A percentile compares a stretch with the other conserved stretches of the same genome.
Evolutionary conservation across 2,888 invertebrate genomes (phyloP).

Genomic region (Xanthostigma xanthostigma): DNA sequence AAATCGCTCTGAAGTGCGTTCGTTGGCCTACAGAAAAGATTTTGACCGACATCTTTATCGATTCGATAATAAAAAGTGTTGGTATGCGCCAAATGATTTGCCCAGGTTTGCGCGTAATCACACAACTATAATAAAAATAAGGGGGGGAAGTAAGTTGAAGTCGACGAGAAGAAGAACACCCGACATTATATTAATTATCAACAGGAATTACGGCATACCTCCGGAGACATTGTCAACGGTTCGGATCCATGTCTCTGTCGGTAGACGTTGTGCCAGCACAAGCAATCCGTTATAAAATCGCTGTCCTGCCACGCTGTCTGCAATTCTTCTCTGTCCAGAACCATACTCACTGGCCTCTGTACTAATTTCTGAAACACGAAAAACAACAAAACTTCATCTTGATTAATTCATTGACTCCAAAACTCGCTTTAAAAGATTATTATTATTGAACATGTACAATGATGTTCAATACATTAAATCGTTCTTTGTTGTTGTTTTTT

Average conservation of each 20-base stretch:
- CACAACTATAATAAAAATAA: conserved; percentile 42
- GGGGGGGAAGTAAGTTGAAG: not conserved
- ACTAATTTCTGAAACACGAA: conserved; percentile 40
- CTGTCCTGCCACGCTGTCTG: conserved; percentile 66
- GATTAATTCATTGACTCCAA: not conserved
- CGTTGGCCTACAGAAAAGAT: conserved; percentile 59
- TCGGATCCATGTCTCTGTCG: conserved; percentile 60
- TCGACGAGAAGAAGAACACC: too few relatives aligned
- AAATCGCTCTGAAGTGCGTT: conserved; percentile 52
- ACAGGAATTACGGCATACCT: conserved; percentile 33
- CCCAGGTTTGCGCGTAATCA: conserved; percentile 74
- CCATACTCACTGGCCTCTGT: conserved; percentile 52
- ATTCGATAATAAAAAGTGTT: conserved; percentile 64
- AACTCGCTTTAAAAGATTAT: not conserved
- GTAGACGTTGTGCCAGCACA: conserved; percentile 74
- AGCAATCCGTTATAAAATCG: conserved; percentile 65
- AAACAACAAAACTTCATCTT: not conserved
- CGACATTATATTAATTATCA: not conserved
- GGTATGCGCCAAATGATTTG: conserved; percentile 69
- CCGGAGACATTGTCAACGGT: conserved; percentile 56
- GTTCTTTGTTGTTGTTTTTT: too few relatives aligned
- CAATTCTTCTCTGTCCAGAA: conserved; percentile 52
- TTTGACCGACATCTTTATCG: conserved; percentile 65
- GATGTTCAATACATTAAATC: too few relatives aligned
- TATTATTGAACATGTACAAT: too few relatives aligned